A percentile compares a stretch with the other conserved stretches of the same genome.
Evolutionary conservation across 2,113 vertebrate species (phyloP).

Genomic region (Eclectus roratus): DNA sequence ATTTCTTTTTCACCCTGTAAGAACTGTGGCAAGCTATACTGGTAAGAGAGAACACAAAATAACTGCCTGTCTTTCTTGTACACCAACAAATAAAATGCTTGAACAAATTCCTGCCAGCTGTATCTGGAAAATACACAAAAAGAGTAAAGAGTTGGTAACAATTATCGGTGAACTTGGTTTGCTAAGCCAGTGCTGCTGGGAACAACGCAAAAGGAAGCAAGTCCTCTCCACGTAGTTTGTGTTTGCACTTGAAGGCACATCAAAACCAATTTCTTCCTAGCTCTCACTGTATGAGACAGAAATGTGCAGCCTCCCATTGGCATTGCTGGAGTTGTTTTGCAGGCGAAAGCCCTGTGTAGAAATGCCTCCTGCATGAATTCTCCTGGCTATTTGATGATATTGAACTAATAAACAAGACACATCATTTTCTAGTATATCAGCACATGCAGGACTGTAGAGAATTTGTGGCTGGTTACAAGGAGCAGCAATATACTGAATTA

Average conservation of each 20-base stretch:
- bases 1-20: not conserved
- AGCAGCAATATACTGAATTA: not conserved
- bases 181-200: not conserved
- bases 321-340: not conserved
- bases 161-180: not conserved
- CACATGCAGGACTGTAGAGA: not conserved
- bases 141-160: not conserved
- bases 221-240: not conserved
- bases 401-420: not conserved
- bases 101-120: not conserved
- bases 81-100: not conserved
- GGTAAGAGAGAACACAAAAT: not conserved
- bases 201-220: not conserved
- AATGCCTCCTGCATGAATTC: not conserved
- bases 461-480: not conserved
- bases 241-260: not conserved
- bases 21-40: not conserved
- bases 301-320: not conserved
- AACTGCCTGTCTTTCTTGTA: not conserved
- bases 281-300: not conserved
- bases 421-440: not conserved
- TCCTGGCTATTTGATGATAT: not conserved
- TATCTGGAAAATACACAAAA: not conserved
- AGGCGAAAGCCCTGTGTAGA: not conserved
- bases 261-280: not conserved